Evolutionary conservation across 2,797 vertebrate species (phyloP).

Genomic region (Diplodus puntazzo): DNA sequence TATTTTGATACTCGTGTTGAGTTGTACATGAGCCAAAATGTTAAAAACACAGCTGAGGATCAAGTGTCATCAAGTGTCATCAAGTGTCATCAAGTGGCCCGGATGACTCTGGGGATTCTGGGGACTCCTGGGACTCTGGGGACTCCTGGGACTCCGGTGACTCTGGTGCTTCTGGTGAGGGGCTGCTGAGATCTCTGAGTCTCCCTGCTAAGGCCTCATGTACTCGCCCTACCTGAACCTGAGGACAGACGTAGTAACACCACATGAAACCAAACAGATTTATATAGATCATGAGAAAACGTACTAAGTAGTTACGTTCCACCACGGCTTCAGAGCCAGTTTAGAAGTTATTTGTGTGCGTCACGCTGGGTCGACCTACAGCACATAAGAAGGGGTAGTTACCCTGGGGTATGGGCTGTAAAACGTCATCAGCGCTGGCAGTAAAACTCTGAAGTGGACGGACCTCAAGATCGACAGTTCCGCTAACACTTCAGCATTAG

Average conservation of each 20-base stretch:
- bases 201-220: neutral
- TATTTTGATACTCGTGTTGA: constrained; percentile 7
- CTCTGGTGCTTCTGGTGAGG: neutral
- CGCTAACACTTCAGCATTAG: too few relatives aligned
- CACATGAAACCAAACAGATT: neutral
- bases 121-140: too few relatives aligned
- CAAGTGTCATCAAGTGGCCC: too few relatives aligned
- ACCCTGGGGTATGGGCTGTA: neutral
- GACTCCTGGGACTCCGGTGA: too few relatives aligned
- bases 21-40: neutral
- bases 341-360: too few relatives aligned
- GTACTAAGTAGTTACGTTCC: too few relatives aligned
- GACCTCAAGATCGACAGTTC: too few relatives aligned
- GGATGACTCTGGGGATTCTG: too few relatives aligned
- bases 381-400: neutral
- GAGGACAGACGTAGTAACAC: neutral
- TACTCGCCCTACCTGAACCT: accelerated
- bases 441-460: neutral
- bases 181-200: neutral
- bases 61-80: neutral
- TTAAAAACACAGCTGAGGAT: neutral
- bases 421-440: neutral
- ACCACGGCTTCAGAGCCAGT: too few relatives aligned
- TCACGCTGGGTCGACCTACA: neutral
- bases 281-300: too few relatives aligned